Evolutionary conservation across 2,113 vertebrate genomes (phyloP).

Genomic region (Myiozetetes cayanensis): DNA sequence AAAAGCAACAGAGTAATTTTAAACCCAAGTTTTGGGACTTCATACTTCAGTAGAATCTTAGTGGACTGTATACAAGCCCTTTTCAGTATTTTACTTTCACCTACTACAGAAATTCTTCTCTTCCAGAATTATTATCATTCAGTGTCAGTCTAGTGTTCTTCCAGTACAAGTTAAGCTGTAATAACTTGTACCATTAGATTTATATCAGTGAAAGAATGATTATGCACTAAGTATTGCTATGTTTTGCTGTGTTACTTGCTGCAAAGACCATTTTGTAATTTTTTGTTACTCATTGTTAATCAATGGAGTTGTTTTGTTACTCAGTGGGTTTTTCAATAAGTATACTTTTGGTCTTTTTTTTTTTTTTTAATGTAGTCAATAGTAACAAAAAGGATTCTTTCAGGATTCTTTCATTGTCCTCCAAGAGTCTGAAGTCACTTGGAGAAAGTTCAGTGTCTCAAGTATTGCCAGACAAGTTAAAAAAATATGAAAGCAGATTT

Average conservation of each 20-base stretch:
- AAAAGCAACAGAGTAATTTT: not conserved
- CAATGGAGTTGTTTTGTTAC: not conserved
- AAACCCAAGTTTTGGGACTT: not conserved
- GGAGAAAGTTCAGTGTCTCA: not conserved
- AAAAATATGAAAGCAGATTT: not conserved
- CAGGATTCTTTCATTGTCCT: not conserved
- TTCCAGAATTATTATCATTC: not conserved
- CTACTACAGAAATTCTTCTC: not conserved
- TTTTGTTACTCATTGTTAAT: not conserved
- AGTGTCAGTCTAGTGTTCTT: not conserved
- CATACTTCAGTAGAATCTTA: not conserved
- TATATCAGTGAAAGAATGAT: not conserved
- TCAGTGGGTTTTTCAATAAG: rapidly evolving
- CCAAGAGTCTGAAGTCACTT: not conserved
- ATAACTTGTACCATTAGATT: not conserved
- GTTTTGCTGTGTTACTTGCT: not conserved
- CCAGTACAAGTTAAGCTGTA: not conserved
- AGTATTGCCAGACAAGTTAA: not conserved
- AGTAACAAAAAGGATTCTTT: not conserved
- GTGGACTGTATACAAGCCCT: not conserved
- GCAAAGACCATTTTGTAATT: not conserved
- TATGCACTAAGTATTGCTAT: not conserved
- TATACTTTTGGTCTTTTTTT: not conserved
- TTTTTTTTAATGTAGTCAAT: not conserved
- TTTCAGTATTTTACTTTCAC: not conserved